Conservation (phyloP, 2,113 vertebrate species). For the Ibidorhyncha struthersii region DNA sequence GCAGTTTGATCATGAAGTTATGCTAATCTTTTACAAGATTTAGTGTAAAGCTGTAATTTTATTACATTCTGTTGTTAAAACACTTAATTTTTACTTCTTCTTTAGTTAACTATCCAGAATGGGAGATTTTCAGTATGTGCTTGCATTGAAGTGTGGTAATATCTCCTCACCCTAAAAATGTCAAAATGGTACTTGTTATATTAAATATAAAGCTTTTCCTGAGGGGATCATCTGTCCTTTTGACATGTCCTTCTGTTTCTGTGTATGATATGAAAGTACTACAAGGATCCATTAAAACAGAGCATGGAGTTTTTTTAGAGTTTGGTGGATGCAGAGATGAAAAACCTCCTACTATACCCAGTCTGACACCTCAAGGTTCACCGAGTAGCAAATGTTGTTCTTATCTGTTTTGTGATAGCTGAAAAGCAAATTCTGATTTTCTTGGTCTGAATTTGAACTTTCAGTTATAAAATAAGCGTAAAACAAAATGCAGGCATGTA, state of each 20-base stretch:
- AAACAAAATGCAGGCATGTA: background rate
- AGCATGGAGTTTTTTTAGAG: background rate
- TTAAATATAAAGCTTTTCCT: background rate
- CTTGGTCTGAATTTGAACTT: background rate
- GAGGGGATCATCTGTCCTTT: background rate
- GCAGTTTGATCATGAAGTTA: background rate
- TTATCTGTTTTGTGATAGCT: background rate
- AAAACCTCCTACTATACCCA: background rate
- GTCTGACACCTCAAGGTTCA: background rate
- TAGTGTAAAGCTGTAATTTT: background rate
- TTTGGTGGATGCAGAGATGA: background rate
- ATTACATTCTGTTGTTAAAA: background rate
- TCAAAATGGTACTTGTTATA: background rate
- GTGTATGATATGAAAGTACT: background rate
- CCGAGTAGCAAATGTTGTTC: background rate
- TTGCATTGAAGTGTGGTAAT: background rate
- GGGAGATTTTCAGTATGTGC: background rate
- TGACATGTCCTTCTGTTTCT: background rate
- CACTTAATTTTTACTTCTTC: background rate
- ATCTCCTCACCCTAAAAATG: background rate
- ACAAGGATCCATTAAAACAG: background rate
- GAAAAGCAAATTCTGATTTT: conserved; percentile 22
- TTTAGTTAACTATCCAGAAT: background rate
- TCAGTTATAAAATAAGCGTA: background rate
- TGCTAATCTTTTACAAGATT: background rate